Evolutionary conservation across 2,113 vertebrate genomes (phyloP), one percentile per base, ranked within the genome.

Genomic region (Eulacestoma nigropectus): DNA sequence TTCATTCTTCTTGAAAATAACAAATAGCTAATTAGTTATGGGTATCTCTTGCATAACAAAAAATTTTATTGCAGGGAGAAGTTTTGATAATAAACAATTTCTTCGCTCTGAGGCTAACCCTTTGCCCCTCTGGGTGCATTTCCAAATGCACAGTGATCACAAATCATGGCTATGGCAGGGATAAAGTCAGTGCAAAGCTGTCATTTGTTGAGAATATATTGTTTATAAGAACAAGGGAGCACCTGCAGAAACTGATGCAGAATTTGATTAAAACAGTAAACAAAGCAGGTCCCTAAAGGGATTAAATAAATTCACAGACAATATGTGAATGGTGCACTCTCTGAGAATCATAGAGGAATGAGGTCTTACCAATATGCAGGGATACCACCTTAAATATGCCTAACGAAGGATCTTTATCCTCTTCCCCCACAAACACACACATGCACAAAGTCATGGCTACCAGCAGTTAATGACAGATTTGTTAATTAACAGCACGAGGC

Each of bases 401-500:
- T 96, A 96, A 47, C 82, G 46, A 85, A 94, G 60, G 89, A 94
- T 90, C 91, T 92, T 84, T 84, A 55, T 75, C 32, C 18, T 70
- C 50, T 87, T 80, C 35, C 14, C n/a, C 18, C 30, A 16, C 9
- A 52, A 88, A 95, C 35, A 93, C 90, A 93, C 59, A 64, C 80
- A 68, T 63, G 86, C 73, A 89, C 55, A 75, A 75, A 93, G 94
- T 96, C 95, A 94, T 93, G 97, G 90, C 91, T 95, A 98, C 92
- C 92, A 96, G 88, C 85, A 97, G 93, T 94, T 97, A 97, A 98
- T 98, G 97, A 98, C 98, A 98, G 97, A 97, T 97, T 98, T 98
- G 97, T 98, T 98, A 98, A 98, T 98, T 98, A 98, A 97, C 96
- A 96, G 96, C 97, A 97, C 77, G 94, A 98, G 95, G 97, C 97